These are phyloP conservation scores for Herpetotheres cachinnans DNA, from an alignment of 2,113 vertebrate genomes.

Conservation along the genomic window DNA sequence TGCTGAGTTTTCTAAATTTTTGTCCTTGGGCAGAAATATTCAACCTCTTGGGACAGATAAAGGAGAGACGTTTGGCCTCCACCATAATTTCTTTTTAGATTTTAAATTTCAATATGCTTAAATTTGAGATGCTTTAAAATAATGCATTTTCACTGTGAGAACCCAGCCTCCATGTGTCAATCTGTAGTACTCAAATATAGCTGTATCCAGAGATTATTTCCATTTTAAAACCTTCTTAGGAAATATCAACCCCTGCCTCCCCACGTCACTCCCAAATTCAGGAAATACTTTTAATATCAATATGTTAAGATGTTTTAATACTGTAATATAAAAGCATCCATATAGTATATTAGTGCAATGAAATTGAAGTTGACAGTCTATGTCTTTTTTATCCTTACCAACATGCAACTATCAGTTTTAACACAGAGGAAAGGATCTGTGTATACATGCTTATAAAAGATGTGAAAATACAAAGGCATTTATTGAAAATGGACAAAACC, in stretches of 20 bases:
- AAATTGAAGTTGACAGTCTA: not conserved
- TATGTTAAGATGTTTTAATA: not conserved
- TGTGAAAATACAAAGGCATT: conserved; percentile 67
- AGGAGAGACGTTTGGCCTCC: not conserved
- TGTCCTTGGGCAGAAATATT: not conserved
- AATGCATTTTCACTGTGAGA: not conserved
- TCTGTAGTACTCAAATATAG: not conserved
- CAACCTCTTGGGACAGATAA: not conserved
- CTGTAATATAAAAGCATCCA: not conserved
- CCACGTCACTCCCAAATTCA: not conserved
- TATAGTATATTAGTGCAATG: not conserved
- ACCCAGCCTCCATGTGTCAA: not conserved
- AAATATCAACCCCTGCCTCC: not conserved
- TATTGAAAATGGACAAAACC: conserved; percentile 73
- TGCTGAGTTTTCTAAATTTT: not conserved
- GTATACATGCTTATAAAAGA: conserved; percentile 43
- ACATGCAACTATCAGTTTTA: not conserved
- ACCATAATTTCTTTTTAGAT: not conserved
- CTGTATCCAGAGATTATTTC: not conserved
- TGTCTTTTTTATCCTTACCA: not conserved
- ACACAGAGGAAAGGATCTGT: conserved; percentile 33
- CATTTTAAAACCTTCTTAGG: not conserved
- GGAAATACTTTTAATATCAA: not conserved
- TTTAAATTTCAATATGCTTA: not conserved
- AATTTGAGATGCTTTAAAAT: not conserved